Conservation (phyloP, 2,888 invertebrate genomes). For the Brachylomia viminalis region DNA sequence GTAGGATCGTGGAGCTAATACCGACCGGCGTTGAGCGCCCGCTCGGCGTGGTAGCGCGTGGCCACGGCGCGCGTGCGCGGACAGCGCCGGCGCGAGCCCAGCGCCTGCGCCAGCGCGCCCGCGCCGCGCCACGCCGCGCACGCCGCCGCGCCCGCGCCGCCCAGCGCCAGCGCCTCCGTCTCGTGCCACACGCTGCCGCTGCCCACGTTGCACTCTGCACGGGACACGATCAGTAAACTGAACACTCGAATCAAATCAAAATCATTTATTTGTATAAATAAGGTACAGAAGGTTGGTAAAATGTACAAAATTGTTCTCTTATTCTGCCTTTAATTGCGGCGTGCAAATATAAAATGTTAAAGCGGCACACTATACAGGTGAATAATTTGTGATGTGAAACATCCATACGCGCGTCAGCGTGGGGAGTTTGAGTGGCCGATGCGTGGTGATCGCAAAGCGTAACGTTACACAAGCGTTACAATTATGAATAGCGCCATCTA, state of each 20-base stretch:
- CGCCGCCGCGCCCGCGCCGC: slow-evolving; percentile 72
- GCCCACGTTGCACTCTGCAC: slow-evolving; percentile 79
- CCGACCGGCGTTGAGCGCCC: slow-evolving; percentile 44
- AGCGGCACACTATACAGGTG: background rate
- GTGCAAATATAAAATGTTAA: no score
- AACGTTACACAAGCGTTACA: no score
- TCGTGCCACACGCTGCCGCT: slow-evolving; percentile 80
- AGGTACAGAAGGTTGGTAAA: no score
- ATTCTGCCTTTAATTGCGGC: no score
- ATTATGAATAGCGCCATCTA: no score
- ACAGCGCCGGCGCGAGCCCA: slow-evolving; percentile 70
- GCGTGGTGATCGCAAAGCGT: no score
- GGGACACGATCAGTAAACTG: background rate
- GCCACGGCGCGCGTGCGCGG: slow-evolving; percentile 60
- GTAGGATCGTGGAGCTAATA: background rate
- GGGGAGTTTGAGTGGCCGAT: no score
- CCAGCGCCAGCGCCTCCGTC: slow-evolving; percentile 68
- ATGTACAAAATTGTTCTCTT: no score
- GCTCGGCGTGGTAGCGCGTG: slow-evolving; percentile 55
- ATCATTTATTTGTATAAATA: no score
- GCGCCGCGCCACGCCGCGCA: slow-evolving; percentile 84
- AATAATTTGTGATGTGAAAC: no score
- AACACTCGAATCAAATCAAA: background rate
- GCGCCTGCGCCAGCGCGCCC: slow-evolving; percentile 74
- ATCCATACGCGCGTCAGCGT: no score